phyloP scores from a whole-genome alignment of 1,140 invertebrate species.

The Drosophila chauvacae region DNA sequence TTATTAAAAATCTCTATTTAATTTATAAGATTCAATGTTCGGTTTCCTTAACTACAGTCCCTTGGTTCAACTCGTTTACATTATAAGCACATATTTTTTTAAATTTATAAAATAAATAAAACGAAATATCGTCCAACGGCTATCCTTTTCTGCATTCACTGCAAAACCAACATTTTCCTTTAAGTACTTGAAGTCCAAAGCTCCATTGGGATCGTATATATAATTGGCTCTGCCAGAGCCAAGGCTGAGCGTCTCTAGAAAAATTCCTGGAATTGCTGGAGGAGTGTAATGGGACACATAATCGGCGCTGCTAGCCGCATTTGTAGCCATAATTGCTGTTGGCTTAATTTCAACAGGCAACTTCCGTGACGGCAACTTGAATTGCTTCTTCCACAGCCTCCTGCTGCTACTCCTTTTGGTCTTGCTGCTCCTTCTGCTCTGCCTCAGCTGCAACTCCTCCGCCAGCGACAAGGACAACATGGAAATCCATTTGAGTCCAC shows the following conservation, averaged over 20 bases:
- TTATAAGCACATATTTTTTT: neutral
- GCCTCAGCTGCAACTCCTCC: slow-evolving; percentile 32
- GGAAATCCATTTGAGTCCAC: slow-evolving; percentile 71
- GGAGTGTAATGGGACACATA: slow-evolving; percentile 42
- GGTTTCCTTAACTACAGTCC: neutral
- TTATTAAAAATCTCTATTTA: neutral
- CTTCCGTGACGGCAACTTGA: slow-evolving; percentile 76
- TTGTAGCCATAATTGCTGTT: slow-evolving; percentile 81
- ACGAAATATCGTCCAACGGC: neutral
- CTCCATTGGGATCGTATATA: slow-evolving; percentile 9
- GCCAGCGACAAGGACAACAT: slow-evolving; percentile 64
- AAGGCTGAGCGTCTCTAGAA: slow-evolving; percentile 52
- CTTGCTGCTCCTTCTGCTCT: neutral
- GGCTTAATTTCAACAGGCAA: slow-evolving; percentile 79
- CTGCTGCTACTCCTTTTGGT: slow-evolving; percentile 13
- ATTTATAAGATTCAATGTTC: neutral
- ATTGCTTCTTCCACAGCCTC: slow-evolving; percentile 37
- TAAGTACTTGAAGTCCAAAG: slow-evolving; percentile 18
- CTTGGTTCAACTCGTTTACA: neutral
- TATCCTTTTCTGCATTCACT: neutral
- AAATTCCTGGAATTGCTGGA: slow-evolving; percentile 54
- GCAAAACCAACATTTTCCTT: neutral
- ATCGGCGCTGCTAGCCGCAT: slow-evolving; percentile 75
- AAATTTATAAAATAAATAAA: neutral
- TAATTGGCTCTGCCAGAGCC: slow-evolving; percentile 38